Percentiles rank a stretch among this genome's conserved stretches.
phyloP scores from a whole-genome alignment of 2,113 vertebrate genomes.

The Sterna hirundo region DNA sequence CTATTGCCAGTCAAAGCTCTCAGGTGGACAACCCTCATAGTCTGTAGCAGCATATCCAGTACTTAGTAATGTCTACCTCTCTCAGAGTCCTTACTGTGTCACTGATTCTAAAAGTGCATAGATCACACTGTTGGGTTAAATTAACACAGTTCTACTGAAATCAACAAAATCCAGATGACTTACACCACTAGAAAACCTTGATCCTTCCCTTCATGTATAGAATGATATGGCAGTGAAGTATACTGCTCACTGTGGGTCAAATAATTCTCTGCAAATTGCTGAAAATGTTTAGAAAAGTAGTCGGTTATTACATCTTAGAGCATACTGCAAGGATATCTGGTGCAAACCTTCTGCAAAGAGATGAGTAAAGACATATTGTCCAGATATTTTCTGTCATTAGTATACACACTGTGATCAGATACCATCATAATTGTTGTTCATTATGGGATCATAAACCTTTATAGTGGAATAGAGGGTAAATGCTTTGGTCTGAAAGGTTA shows the following conservation, averaged over 20 bases:
- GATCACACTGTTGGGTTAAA: not conserved
- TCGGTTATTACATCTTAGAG: conserved; percentile 24
- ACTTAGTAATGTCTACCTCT: not conserved
- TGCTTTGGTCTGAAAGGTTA: conserved; percentile 46
- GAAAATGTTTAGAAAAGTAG: conserved; percentile 14
- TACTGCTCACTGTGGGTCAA: not conserved
- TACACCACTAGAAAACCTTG: not conserved
- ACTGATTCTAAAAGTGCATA: not conserved
- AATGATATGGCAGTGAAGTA: not conserved
- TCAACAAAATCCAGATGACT: not conserved
- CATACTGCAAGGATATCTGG: not conserved
- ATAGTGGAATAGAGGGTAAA: conserved; percentile 12
- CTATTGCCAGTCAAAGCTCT: not conserved
- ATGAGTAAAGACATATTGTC: conserved; percentile 10
- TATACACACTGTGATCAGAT: conserved; percentile 14
- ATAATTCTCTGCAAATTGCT: not conserved
- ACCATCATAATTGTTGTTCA: conserved; percentile 32
- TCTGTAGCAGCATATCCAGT: not conserved
- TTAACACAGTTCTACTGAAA: not conserved
- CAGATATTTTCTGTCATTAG: conserved; percentile 30
- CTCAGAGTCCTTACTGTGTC: not conserved
- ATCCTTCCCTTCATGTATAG: not conserved
- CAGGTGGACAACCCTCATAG: not conserved
- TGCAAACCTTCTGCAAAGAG: conserved; percentile 2
- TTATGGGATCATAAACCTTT: conserved; percentile 53